phyloP scores from a whole-genome alignment of 1,140 invertebrate genomes.

The Oreohelix idahoensis region DNA sequence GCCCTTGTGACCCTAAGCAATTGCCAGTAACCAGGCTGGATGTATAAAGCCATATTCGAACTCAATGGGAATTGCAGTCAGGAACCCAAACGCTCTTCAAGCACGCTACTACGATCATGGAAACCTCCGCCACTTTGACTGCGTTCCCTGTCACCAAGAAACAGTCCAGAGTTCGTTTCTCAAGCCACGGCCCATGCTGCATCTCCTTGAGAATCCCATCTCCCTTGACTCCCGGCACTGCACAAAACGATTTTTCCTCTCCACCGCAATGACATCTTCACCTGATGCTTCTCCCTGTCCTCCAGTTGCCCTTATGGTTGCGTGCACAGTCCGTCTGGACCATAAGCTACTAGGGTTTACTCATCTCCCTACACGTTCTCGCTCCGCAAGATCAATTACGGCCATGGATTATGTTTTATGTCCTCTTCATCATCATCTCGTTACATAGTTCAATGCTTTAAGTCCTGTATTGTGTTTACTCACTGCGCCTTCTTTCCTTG shows the following conservation, averaged over 20 bases:
- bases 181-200: conserved; percentile 57
- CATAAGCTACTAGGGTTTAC: conserved; percentile 71
- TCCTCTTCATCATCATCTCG: neutral
- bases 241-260: too few relatives aligned
- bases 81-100: conserved; percentile 55
- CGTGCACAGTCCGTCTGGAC: conserved; percentile 70
- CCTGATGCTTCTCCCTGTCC: too few relatives aligned
- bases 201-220: conserved; percentile 65
- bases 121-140: conserved; percentile 51
- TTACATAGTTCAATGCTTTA: too few relatives aligned
- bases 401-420: conserved; percentile 59
- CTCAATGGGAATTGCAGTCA: conserved; percentile 37
- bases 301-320: too few relatives aligned
- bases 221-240: conserved; percentile 49
- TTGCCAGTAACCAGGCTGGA: conserved; percentile 41
- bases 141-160: conserved; percentile 58
- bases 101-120: conserved; percentile 49
- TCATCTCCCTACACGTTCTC: conserved; percentile 72
- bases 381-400: conserved; percentile 64
- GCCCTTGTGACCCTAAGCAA: conserved; percentile 55
- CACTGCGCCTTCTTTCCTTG: too few relatives aligned
- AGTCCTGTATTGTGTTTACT: too few relatives aligned
- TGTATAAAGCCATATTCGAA: conserved; percentile 40
- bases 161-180: conserved; percentile 55
- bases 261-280: conserved; percentile 51